Base-by-base conservation (phyloP, 2,888 invertebrate genomes). In the Leptopilina drosophilae region DNA sequence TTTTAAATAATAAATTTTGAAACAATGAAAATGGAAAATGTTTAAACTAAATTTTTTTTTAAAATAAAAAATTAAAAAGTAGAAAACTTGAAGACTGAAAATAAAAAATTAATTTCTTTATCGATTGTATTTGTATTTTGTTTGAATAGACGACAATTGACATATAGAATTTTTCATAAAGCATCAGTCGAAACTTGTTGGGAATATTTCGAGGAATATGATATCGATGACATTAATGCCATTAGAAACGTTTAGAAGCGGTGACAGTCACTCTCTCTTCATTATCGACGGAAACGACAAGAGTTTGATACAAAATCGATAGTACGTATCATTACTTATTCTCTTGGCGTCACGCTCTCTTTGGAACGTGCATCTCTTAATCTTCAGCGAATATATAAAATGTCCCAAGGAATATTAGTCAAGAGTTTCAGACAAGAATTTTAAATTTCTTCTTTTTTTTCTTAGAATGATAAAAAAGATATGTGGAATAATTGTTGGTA, bases 281-380 rank as follows among this genome's bases (percentile, higher is more conserved):
- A 69, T 69, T 69, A 69, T 53, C 69, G 69, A 69, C 26, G 26
- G 6, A 65, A 65, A 65, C n/a, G 65, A 40, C 65, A 65, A 20
- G 14, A 62, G 8, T 8, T 62, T 62, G 62, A 62, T 62, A 62
- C 26, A 15, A 69, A 53, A 69, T 69, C 49, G 67, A 69, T 69
- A 15, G 49, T 12, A 20, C 7, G 49, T 11, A 46, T 69, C 67
- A 69, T 69, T 69, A 69, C 26, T 53, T 69, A 69, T 69, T 69
- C 67, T 14, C 14, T 14, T 53, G 49, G 67, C 49, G 15, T 69
- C 49, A 49, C 15, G 7, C 26, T 69, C 26, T 69, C 49, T 15
- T 69, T 69, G 67, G 62, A 62, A 62, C 49, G 12, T 69, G 14
- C 14, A 20, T 26, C 26, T 53, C 67, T 49, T 15, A 53, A 69